These are phyloP conservation scores for Teleogryllus oceanicus DNA, from an alignment of 2,888 invertebrate genomes.

Conservation along the genomic window DNA sequence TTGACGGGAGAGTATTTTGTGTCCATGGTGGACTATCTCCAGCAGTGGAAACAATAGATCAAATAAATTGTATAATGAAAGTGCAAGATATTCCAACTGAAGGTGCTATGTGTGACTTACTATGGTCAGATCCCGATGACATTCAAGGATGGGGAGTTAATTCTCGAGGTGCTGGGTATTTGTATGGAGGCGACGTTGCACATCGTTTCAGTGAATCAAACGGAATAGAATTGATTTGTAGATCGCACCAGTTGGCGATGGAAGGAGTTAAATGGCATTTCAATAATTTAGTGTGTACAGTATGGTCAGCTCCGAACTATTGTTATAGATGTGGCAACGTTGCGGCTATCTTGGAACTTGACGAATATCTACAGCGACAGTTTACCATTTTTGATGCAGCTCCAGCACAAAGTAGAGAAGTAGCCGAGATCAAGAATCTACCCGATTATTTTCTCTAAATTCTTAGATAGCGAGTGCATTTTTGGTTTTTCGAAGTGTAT, in stretches of 20 bases:
- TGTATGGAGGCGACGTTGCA: not conserved
- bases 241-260: constrained; percentile 18
- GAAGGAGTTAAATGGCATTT: constrained; percentile 19
- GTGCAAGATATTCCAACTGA: not conserved
- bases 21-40: constrained; percentile 19
- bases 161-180: constrained; percentile 5
- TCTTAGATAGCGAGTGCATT: too few species aligned
- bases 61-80: not conserved
- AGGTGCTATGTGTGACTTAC: constrained; percentile 12
- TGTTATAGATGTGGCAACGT: constrained; percentile 21
- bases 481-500: too few species aligned
- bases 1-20: not conserved
- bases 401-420: not conserved
- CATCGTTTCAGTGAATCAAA: not conserved
- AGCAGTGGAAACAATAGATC: not conserved
- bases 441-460: not conserved
- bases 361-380: not conserved
- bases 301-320: constrained; percentile 21
- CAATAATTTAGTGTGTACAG: not conserved
- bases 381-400: constrained; percentile 11
- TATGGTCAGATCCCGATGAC: constrained; percentile 21
- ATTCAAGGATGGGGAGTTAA: not conserved
- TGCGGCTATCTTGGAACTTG: constrained; percentile 18
- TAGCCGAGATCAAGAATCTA: not conserved
- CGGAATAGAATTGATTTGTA: not conserved